Evolutionary conservation across 1,140 invertebrate genomes (phyloP), one percentile per base, ranked within the genome.

Genomic region (Sarcophaga peregrina): DNA sequence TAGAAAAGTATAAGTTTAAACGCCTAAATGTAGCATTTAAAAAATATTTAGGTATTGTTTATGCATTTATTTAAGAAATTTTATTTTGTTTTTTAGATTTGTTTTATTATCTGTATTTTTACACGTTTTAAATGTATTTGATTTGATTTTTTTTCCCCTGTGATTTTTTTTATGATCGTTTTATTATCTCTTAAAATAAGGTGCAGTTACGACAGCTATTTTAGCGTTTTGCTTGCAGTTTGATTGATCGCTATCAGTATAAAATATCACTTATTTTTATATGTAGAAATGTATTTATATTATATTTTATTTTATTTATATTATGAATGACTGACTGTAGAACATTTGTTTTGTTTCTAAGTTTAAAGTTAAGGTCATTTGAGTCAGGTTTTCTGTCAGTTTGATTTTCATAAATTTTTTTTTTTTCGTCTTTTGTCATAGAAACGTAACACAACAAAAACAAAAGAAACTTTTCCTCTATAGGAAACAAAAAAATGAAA

Each of bases 351-450:
- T 45, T 72, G 48, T 78, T 78, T 45, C 2, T 50, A 17, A 47
- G 47, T 78, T 78, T 50, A 78, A 78, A 78, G 75, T 78, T 50
- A 78, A 78, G 75, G 75, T 78, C 75, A 78, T 78, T 78, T 50
- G 8, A 78, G 75, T 78, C 75, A 78, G 75, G 75, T 78, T 78
- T 75, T 76, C 47, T 74, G 37, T 74, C 25, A 45, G 45, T 76
- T 74, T 74, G 37, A 45, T 74, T 46, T 75, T 68, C 7, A 37
- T 75, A 46, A 11, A 13, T 47, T 54, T 15, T 54, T 15, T 46
- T 47, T 54, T 15, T 54, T 15, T 54, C 25, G 1, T 37, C 25
- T 37, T 37, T 4, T 58, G 2, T 58, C 54, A 58, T 58, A 58
- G 25, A 37, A 37, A 37, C 25, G 25, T 37, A 37, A 37, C 25